Percentiles rank a stretch among this genome's conserved stretches.
phyloP scores from a whole-genome alignment of 2,797 vertebrate genomes.

The Sphenodon punctatus region DNA sequence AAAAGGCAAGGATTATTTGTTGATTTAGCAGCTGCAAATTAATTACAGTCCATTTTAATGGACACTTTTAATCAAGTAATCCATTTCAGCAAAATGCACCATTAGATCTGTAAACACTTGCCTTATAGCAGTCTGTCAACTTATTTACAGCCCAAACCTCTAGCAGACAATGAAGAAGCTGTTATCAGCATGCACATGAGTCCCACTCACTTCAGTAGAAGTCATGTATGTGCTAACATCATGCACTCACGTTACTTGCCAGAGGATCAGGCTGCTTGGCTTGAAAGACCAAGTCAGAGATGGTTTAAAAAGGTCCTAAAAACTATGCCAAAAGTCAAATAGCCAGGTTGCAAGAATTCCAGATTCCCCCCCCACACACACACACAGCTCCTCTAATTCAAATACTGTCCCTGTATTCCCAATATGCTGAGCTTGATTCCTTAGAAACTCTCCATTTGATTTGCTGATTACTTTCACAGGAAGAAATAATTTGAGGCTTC shows the following conservation, averaged over 20 bases:
- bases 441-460: no score
- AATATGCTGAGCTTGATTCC: no score
- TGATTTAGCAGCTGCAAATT: neutral
- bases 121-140: neutral
- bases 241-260: no score
- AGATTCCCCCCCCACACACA: neutral
- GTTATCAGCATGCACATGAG: no score
- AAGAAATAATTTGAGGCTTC: no score
- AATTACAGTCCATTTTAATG: neutral
- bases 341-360: neutral
- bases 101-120: neutral
- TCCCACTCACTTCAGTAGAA: no score
- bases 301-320: neutral
- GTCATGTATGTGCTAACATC: no score
- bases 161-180: no score
- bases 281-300: neutral
- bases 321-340: neutral
- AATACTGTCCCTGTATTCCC: no score
- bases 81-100: neutral
- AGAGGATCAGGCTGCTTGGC: neutral
- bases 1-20: neutral
- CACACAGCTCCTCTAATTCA: accelerated
- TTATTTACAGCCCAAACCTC: no score
- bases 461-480: no score
- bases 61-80: neutral